Conservation (phyloP, 2,113 vertebrate genomes). For the Saimiri boliviensis region DNA sequence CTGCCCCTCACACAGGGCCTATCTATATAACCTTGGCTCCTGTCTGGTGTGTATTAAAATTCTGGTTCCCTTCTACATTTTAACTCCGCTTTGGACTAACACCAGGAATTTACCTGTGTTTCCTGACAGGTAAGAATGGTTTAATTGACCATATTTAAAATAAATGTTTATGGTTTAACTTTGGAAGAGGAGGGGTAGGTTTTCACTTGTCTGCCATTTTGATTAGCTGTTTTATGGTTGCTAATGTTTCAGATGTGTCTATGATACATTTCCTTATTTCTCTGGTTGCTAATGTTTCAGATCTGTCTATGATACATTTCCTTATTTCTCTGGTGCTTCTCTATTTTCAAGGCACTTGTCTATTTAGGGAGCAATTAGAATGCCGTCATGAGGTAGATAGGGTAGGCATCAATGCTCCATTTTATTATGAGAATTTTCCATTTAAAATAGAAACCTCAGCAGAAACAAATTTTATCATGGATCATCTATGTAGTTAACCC, state of each 20-base stretch:
- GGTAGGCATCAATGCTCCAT: not conserved
- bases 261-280: not conserved
- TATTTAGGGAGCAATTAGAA: not conserved
- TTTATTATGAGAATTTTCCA: constrained; percentile 41
- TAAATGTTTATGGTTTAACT: not conserved
- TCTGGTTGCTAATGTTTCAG: not conserved
- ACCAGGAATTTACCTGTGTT: not conserved
- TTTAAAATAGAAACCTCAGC: constrained; percentile 32
- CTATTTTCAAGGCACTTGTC: not conserved
- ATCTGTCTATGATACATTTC: not conserved
- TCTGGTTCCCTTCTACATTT: not conserved
- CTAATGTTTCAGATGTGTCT: not conserved
- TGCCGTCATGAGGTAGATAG: not conserved
- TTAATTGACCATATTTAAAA: not conserved
- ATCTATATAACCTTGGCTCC: not conserved
- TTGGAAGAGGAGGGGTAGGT: not conserved
- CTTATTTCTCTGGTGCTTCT: not conserved
- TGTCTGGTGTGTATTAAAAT: not conserved
- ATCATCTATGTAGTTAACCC: not conserved
- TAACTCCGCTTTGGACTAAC: not conserved
- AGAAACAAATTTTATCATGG: constrained; percentile 45
- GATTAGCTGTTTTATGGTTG: not conserved
- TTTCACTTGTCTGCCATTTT: not conserved
- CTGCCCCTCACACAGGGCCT: not conserved
- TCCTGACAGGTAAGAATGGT: not conserved